These are phyloP conservation scores for Drosophila suzukii DNA, from an alignment of 1,140 invertebrate genomes.

Conservation along the genomic window DNA sequence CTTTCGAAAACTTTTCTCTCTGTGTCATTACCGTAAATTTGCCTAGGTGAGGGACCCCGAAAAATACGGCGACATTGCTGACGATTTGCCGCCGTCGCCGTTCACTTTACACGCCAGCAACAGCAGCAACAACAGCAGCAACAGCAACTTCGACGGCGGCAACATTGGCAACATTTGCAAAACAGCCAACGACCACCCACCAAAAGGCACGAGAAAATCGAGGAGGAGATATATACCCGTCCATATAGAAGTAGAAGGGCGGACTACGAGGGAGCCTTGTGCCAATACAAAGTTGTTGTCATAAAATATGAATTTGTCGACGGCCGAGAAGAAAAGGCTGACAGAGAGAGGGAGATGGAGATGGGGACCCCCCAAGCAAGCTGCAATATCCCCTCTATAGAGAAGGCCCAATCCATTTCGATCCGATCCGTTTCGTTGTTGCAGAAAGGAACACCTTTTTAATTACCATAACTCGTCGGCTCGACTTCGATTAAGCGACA, in stretches of 20 bases:
- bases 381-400: background rate
- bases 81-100: slow-evolving; percentile 19
- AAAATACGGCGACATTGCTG: slow-evolving; percentile 40
- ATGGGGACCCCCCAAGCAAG: slow-evolving; percentile 56
- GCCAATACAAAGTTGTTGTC: slow-evolving; percentile 66
- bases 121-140: slow-evolving; percentile 24
- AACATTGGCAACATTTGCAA: slow-evolving; percentile 24
- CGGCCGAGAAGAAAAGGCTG: slow-evolving; percentile 21
- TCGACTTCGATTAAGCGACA: slow-evolving; percentile 78
- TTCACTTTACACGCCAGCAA: slow-evolving; percentile 33
- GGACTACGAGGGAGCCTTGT: background rate
- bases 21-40: slow-evolving; percentile 11
- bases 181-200: slow-evolving; percentile 52
- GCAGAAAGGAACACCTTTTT: slow-evolving; percentile 80
- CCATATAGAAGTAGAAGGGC: background rate
- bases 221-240: background rate
- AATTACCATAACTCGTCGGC: slow-evolving; percentile 82
- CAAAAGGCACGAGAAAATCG: slow-evolving; percentile 52
- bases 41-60: background rate
- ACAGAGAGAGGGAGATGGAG: slow-evolving; percentile 7
- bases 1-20: background rate
- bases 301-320: slow-evolving; percentile 81
- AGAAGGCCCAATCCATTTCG: slow-evolving; percentile 29
- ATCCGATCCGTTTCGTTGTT: slow-evolving; percentile 40
- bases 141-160: background rate